Base-by-base conservation (phyloP, 1,140 invertebrate genomes). In the Ooceraea biroi region DNA sequence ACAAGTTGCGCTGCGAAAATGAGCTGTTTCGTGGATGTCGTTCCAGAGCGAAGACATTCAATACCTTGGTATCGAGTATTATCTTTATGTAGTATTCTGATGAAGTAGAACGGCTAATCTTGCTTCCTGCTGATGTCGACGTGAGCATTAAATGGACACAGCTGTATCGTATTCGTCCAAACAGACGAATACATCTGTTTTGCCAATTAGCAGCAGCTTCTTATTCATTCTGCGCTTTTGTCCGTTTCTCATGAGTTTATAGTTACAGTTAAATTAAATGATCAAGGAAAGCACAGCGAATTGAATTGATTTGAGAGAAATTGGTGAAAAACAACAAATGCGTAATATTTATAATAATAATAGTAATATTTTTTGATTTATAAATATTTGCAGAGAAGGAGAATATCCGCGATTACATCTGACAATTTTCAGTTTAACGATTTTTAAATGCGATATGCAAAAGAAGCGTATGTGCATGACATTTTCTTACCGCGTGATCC, bases 31-130 rank as follows among this genome's bases (percentile, higher is more conserved):
- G 12, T 25, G 50, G 65, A 80, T 80, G 41, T 65, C 25, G 65
- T 57, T 50, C 27, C 65, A 8, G 10, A 22, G n/a, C 57, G 12
- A 25, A 22, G 22, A 7, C n/a, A 80, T 36, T 69, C 50, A 48
- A 80, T 48, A 41, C 63, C 7, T 2, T 22, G 48, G 65, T 19
- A 69, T 80, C 50, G n/a, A 57, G 48, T 78, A 57, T 80, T 44
- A n/a, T 19, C 41, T 17, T 78, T 55, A 41, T 14, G 4, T 19
- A 22, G 14, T 3, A 11, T 55, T 30, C 44, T 57, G 48, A 68
- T 36, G 66, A 55, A 27, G 12, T 10, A n/a, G 50, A n/a, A 52
- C 0, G n/a, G 17, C 14, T 69, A 17, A 69, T 22, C 14, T 27
- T 11, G 17, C 11, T 69, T 30, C 12, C 7, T 4, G 52, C n/a